Percentiles rank a stretch among this genome's conserved stretches.
Evolutionary conservation across 2,113 vertebrate species (phyloP).

Genomic region (Mus pahari): DNA sequence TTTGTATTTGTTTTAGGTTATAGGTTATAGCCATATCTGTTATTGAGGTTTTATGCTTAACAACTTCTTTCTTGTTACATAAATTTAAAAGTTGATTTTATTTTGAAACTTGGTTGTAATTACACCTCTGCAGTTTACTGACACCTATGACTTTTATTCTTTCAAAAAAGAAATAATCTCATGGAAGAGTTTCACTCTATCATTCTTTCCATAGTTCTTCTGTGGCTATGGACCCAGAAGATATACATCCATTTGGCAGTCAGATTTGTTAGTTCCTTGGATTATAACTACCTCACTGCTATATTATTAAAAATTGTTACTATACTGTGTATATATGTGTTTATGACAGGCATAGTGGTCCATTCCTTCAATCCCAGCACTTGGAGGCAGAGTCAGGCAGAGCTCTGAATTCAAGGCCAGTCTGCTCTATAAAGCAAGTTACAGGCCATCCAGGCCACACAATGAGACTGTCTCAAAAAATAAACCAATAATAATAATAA

Average conservation of each 20-base stretch:
- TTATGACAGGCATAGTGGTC: background rate
- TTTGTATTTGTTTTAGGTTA: background rate
- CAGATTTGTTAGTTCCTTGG: background rate
- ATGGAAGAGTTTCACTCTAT: background rate
- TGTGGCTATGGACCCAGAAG: background rate
- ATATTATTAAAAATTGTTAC: background rate
- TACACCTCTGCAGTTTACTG: background rate
- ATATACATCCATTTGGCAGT: background rate
- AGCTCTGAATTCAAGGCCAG: background rate
- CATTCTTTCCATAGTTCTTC: background rate
- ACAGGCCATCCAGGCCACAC: background rate
- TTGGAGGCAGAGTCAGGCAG: background rate
- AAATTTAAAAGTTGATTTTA: background rate
- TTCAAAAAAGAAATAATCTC: background rate
- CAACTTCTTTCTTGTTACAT: conserved; percentile 42
- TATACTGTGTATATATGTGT: background rate
- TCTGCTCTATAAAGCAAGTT: background rate
- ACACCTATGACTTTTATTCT: background rate
- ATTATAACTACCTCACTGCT: background rate
- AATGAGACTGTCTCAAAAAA: background rate
- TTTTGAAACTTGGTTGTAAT: background rate
- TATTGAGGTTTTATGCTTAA: conserved; percentile 17
- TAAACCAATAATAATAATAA: background rate
- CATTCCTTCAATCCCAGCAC: background rate
- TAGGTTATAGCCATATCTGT: conserved; percentile 42